These are phyloP conservation scores for Dysdera silvatica DNA, from an alignment of 1,140 invertebrate genomes.

Conservation along the genomic window DNA sequence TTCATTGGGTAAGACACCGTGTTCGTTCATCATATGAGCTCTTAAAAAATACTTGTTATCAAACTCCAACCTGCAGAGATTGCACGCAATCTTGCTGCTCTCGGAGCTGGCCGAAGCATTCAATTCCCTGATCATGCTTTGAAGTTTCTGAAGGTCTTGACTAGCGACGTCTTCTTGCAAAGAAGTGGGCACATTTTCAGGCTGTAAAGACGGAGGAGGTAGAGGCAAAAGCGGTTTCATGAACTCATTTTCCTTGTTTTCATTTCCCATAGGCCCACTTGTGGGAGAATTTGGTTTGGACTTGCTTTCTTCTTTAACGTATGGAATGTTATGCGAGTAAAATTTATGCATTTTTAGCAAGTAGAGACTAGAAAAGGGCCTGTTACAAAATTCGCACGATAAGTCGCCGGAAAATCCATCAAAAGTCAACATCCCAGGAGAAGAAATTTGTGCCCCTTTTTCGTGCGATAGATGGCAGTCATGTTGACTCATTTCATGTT, in stretches of 20 bases:
- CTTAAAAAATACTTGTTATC: conserved; percentile 52
- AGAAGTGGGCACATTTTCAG: conserved; percentile 16
- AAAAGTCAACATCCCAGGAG: not conserved
- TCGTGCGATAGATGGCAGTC: conserved; percentile 11
- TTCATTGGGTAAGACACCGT: conserved; percentile 47
- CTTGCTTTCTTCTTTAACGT: conserved; percentile 34
- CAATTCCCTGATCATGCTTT: conserved; percentile 82
- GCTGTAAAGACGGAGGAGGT: conserved; percentile 14
- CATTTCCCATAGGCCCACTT: conserved; percentile 4
- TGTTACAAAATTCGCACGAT: conserved; percentile 51
- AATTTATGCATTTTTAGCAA: conserved; percentile 51
- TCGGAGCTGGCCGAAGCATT: conserved; percentile 50
- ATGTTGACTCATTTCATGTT: conserved; percentile 15
- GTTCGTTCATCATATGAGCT: conserved; percentile 54
- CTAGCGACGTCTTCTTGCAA: conserved; percentile 35
- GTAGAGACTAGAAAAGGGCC: conserved; percentile 51
- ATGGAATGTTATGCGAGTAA: conserved; percentile 44
- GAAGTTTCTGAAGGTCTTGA: conserved; percentile 75
- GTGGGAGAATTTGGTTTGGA: conserved; percentile 29
- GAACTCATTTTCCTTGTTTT: conserved; percentile 27
- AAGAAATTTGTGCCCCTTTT: conserved; percentile 1
- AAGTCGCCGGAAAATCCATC: conserved; percentile 37
- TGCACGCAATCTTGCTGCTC: conserved; percentile 45
- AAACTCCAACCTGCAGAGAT: conserved; percentile 53
- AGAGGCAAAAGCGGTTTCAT: conserved; percentile 22